Evolutionary conservation across 2,797 vertebrate genomes (phyloP).

Genomic region (Thunnus albacares): DNA sequence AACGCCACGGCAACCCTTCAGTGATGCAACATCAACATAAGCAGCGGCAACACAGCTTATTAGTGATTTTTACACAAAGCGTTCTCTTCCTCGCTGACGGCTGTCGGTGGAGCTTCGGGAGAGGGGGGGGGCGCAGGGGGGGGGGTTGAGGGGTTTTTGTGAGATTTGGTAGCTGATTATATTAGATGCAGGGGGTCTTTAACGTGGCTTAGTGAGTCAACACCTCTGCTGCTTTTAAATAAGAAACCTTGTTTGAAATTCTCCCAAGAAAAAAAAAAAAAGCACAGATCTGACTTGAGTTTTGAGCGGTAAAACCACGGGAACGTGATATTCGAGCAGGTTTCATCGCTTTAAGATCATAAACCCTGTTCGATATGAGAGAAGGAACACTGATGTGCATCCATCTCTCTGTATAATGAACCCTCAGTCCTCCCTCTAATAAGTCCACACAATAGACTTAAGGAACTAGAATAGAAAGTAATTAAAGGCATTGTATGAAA

Average conservation of each 20-base stretch:
- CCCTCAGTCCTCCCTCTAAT: constrained; percentile 33
- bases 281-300: background rate
- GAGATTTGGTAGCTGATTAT: constrained; percentile 16
- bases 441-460: constrained; percentile 59
- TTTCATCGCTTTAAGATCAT: background rate
- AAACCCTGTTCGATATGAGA: background rate
- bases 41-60: constrained; percentile 36
- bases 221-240: background rate
- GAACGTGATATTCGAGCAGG: background rate
- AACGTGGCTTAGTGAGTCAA: constrained; percentile 12
- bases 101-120: background rate
- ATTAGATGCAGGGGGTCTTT: constrained; percentile 16
- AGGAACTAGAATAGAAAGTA: constrained; percentile 55
- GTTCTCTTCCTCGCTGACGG: background rate
- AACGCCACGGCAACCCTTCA: background rate
- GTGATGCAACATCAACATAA: constrained; percentile 66
- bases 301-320: background rate
- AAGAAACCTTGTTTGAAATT: background rate
- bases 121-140: no score
- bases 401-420: constrained; percentile 37
- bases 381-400: constrained; percentile 24
- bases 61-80: constrained; percentile 27
- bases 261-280: background rate
- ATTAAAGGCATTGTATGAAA: constrained; percentile 76
- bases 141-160: background rate